Base-by-base conservation (phyloP, 2,888 invertebrate genomes). In the Hyposoter didymator region DNA sequence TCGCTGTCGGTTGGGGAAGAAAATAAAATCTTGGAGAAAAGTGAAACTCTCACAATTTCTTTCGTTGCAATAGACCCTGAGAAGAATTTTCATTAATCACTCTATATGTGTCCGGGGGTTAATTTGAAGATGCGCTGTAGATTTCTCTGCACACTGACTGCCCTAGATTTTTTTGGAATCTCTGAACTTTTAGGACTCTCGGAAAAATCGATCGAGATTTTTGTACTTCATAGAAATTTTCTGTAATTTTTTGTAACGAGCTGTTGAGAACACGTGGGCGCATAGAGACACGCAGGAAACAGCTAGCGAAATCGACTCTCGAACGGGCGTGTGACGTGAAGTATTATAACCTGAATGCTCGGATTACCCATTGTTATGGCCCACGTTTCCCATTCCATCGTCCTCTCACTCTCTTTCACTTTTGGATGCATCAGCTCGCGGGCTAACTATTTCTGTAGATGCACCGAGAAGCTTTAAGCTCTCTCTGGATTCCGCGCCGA, bases 351-450 rank as follows among this genome's bases (percentile, higher is more conserved):
- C 88, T 90, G 88, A 90, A 90, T 90, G 87, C 88, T 84, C 87
- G 89, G 90, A 90, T 92, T 90, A 91, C 87, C 89, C 87, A 92
- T 92, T 91, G 91, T 91, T 90, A 88, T 69, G 45, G 76, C 55
- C 85, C 82, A 86, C 80, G 55, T 88, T 76, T 81, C 79, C 19
- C 17, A 8, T 78, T 39, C 55, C 28, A 28, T 43, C 67, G 14
- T 22, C 12, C 19, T 35, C 52, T 59, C 28, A 43, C 73, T 28
- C 28, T 47, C 32, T 47, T n/a, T 47, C 69, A 32, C 35, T 52
- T n/a, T n/a, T 87, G 69, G 84, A 76, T 64, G 52, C 49, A 81
- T 69, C 73, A 88, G 73, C 85, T 83, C 84, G 80, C 84, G 80
- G 87, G 72, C 87, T 84, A 55, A 73, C 70, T 74, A 47, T 69